Base-by-base conservation (phyloP, 2,113 vertebrate genomes). In the Ellobius talpinus region DNA sequence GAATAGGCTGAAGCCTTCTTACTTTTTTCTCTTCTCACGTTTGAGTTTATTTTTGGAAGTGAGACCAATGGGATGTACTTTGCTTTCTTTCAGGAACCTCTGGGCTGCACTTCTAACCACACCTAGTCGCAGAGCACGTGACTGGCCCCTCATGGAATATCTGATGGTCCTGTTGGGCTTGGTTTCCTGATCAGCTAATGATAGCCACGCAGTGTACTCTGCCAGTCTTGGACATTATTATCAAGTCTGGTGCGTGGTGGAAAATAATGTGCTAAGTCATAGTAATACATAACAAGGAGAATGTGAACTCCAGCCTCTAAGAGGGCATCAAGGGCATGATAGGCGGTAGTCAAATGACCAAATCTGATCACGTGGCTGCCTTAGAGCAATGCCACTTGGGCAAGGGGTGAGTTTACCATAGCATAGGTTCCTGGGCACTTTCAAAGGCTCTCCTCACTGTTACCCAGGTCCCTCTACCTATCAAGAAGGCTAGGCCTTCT, bases 21-120 rank as follows among this genome's bases (percentile, higher is more conserved):
- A 58, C 68, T 87, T n/a, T 72, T 72, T 76, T 68, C 65, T 92
- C 31, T 88, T 19, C 86, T 96, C 87, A 96, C 66, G 26, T 96
- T 97, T 96, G 84, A 50, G n/a, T 92, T 94, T 97, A 97, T 97
- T 97, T 97, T 97, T 95, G 90, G 96, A 95, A 95, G 81, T 88
- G 95, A 95, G 90, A 89, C 93, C 87, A 94, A 89, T 87, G 58
- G 92, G 85, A 84, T 65, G 24, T 39, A 39, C 68, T 96, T 96
- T 11, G 1, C 77, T 96, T 97, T 96, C 88, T 86, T 65, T 93
- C 74, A 84, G 88, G 66, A 92, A 97, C 86, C 77, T 91, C 89
- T 87, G 39, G 8, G 88, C 66, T 24, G 33, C 24, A 1, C 79
- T 92, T 92, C 52, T 92, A 63, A 90, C 88, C 97, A 97, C 97